Conservation (phyloP, 2,888 invertebrate genomes). For the Oligia latruncula region DNA sequence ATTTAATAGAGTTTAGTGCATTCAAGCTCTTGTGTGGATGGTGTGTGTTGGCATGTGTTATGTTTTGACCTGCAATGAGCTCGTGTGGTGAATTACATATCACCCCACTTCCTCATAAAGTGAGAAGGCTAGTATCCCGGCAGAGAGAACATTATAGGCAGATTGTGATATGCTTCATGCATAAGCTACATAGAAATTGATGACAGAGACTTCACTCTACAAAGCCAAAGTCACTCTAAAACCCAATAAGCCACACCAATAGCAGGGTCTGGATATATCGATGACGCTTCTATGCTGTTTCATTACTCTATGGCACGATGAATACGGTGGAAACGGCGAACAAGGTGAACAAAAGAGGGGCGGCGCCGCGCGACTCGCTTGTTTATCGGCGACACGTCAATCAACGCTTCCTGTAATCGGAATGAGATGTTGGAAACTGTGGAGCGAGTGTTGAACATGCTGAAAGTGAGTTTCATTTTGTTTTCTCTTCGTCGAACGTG, state of each 20-base stretch:
- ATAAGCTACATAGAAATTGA: not conserved
- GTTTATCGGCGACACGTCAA: slow-evolving; percentile 80
- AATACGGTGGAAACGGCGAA: slow-evolving; percentile 48
- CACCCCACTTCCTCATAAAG: not conserved
- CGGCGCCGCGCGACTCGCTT: slow-evolving; percentile 77
- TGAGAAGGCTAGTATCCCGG: not conserved
- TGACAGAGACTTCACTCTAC: not conserved
- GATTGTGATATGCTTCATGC: not conserved
- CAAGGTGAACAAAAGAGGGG: slow-evolving; percentile 64
- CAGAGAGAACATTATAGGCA: not conserved
- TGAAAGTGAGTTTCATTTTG: slow-evolving; percentile 35
- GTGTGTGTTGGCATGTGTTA: no score
- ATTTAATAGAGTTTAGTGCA: no score
- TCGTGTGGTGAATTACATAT: not conserved
- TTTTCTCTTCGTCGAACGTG: not conserved
- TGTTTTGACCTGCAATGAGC: no score
- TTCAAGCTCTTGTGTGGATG: no score
- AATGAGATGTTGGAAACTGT: slow-evolving; percentile 43
- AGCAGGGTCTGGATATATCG: not conserved
- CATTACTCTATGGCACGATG: slow-evolving; percentile 26
- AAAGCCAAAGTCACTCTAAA: not conserved
- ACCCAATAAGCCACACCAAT: not conserved
- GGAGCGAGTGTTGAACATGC: slow-evolving; percentile 26
- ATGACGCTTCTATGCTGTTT: slow-evolving; percentile 10
- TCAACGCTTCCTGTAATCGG: slow-evolving; percentile 76